Percentiles rank a stretch among this genome's conserved stretches.
These are phyloP conservation scores for Sinocyclocheilus maitianheensis DNA, from an alignment of 2,113 vertebrate genomes.

Conservation along the genomic window DNA sequence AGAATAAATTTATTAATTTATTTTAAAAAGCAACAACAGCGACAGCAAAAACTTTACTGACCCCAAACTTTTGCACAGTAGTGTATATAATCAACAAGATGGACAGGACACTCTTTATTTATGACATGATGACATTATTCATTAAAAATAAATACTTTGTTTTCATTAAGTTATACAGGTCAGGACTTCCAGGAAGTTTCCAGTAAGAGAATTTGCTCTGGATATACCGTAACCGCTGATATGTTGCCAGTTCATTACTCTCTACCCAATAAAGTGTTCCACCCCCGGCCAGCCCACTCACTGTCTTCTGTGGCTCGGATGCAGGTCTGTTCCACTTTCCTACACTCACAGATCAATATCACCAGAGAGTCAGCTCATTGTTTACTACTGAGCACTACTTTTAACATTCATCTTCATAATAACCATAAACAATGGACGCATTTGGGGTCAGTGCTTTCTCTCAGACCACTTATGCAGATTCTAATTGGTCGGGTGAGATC, in stretches of 20 bases:
- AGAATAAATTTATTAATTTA: not conserved
- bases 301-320: not conserved
- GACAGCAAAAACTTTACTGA: not conserved
- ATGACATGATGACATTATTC: not conserved
- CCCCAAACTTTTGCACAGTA: not conserved
- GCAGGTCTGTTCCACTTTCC: slow-evolving; percentile 17
- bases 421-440: slow-evolving; percentile 1
- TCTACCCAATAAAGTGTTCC: slow-evolving; percentile 11
- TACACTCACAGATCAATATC: slow-evolving; percentile 30
- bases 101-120: not conserved
- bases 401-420: slow-evolving; percentile 4
- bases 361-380: slow-evolving; percentile 11
- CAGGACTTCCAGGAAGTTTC: not conserved
- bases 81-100: not conserved
- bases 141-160: not conserved
- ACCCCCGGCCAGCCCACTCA: slow-evolving; percentile 7
- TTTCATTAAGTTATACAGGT: slow-evolving; percentile 18
- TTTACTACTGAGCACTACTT: slow-evolving; percentile 16
- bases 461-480: not conserved
- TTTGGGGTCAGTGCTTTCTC: slow-evolving; percentile 9
- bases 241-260: slow-evolving; percentile 35
- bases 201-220: not conserved
- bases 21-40: not conserved
- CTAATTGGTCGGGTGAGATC: not conserved
- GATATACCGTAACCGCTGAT: slow-evolving; percentile 5